Base-by-base conservation (phyloP, 1,140 invertebrate genomes). In the Brachionus asplanchnoidis region DNA sequence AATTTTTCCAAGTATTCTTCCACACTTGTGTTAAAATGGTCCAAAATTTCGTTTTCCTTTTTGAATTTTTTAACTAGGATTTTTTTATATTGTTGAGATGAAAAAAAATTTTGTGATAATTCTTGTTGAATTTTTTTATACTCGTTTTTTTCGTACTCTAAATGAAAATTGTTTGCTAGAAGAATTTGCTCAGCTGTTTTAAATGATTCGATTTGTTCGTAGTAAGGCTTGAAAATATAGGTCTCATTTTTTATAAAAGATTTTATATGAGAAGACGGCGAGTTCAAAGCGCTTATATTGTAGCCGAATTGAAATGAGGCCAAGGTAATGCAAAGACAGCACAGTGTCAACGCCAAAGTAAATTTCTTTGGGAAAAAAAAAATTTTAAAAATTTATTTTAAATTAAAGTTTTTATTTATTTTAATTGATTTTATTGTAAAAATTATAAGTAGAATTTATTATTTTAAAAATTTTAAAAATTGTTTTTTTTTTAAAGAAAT, bases 271-370 rank as follows among this genome's bases (percentile, higher is more conserved):
- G 5, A 23, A 11, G 79, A 82, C 12, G 79, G 79, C 23, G 79
- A 60, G 36, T 82, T 82, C n/a, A 82, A 23, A 8, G 50, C 23
- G 53, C 79, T 68, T 40, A 82, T 65, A 14, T 82, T 82, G 53
- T 65, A 82, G 12, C 79, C 79, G 26, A 82, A 82, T 44, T 82
- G 79, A 65, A 82, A 82, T 23, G 79, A 65, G 11, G 53, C 79
- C 4, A 44, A 8, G 23, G 79, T 44, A 9, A 65, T 44, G 5
- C 32, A 46, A 14, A 82, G 12, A 20, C 36, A 82, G 42, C 53
- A 82, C 28, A 82, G 42, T n/a, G 20, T 40, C 23, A 82, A 26
- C 17, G 53, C 53, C 14, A 82, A 6, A 20, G 79, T 82, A 14
- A 53, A 82, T 44, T 65, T 82, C 65, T 65, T 46, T 46, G 3